A percentile compares a stretch with the other conserved stretches of the same genome.
Evolutionary conservation across 2,888 invertebrate species (phyloP).

Genomic region (Resseliella maxima): DNA sequence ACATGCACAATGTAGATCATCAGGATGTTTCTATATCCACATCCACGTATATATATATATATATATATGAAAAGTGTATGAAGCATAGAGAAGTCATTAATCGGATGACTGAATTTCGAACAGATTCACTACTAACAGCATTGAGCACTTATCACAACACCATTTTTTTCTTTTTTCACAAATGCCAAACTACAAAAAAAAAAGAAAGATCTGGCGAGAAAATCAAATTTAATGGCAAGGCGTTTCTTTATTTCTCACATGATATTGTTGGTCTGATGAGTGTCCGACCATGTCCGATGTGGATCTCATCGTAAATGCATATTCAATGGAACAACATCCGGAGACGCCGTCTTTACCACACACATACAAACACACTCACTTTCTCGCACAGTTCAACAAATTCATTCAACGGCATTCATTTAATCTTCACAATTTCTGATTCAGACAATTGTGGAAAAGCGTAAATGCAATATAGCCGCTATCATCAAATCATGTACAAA

Average conservation of each 20-base stretch:
- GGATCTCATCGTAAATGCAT: constrained; percentile 20
- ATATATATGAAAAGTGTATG: too few relatives aligned
- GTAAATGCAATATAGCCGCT: not conserved
- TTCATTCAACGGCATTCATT: not conserved
- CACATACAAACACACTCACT: not conserved
- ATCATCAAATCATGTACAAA: not conserved
- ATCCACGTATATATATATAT: not conserved
- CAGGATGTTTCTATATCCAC: not conserved
- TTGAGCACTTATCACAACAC: not conserved
- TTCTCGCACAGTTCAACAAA: not conserved
- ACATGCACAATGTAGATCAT: not conserved
- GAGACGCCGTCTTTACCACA: constrained; percentile 9
- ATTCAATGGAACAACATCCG: constrained; percentile 42
- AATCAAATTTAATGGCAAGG: constrained; percentile 48
- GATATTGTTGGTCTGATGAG: not conserved
- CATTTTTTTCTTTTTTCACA: not conserved
- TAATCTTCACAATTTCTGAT: not conserved
- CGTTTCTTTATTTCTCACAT: not conserved
- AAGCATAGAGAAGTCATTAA: not conserved
- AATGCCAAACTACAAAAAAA: not conserved
- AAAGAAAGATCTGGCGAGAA: not conserved
- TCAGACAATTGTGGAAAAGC: too few relatives aligned
- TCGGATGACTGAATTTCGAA: constrained; percentile 27
- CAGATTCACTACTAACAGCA: not conserved
- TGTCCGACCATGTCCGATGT: not conserved